Evolutionary conservation across 2,888 invertebrate species (phyloP).

Genomic region (Apantesis nais): DNA sequence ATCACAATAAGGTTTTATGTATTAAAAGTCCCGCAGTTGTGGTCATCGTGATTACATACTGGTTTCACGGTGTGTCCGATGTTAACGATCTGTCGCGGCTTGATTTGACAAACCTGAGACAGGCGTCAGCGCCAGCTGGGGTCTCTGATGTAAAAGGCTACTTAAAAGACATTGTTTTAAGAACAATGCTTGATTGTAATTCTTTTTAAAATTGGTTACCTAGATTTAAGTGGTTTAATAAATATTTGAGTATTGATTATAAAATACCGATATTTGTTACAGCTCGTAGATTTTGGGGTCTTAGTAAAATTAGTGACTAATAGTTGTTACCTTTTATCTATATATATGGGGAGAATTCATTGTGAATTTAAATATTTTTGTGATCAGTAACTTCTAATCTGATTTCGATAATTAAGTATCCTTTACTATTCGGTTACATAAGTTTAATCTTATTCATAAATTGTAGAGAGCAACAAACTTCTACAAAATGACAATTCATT

Average conservation of each 20-base stretch:
- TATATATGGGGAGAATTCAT: background rate
- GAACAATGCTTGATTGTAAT: constrained; percentile 18
- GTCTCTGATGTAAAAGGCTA: constrained; percentile 22
- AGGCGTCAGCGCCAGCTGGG: constrained; percentile 4
- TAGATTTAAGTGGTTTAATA: constrained; percentile 9
- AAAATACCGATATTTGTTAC: constrained; percentile 20
- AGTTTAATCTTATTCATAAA: too few species aligned
- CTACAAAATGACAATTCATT: too few species aligned
- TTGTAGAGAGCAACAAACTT: background rate
- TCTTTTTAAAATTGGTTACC: constrained; percentile 10
- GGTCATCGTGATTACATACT: constrained; percentile 16
- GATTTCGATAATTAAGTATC: background rate
- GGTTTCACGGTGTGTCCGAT: constrained; percentile 20
- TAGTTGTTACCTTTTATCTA: background rate
- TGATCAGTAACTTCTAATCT: too few species aligned
- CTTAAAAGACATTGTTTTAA: constrained; percentile 34
- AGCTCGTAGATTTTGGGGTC: background rate
- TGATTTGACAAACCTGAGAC: constrained; percentile 29
- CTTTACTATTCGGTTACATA: background rate
- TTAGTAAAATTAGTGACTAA: background rate
- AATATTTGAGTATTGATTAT: constrained; percentile 19
- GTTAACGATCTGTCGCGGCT: constrained; percentile 13
- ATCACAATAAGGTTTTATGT: background rate
- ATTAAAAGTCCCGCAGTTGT: constrained; percentile 6
- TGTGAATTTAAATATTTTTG: background rate